phyloP scores from a whole-genome alignment of 2,113 vertebrate genomes.

The Ranitomeya imitator region DNA sequence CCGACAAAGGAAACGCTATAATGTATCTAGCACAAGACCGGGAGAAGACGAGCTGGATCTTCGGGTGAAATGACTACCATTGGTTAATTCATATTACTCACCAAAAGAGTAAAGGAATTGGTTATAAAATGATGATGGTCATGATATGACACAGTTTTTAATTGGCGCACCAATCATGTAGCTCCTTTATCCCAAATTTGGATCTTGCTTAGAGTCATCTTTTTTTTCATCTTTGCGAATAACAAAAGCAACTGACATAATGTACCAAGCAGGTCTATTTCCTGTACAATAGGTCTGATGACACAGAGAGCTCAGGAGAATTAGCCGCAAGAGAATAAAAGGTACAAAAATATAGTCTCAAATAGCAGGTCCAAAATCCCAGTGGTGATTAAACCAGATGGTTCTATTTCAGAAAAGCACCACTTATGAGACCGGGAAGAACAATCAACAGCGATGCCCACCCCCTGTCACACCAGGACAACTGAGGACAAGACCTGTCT shows the following conservation, averaged over 20 bases:
- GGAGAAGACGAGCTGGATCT: too few species aligned
- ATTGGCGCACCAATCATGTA: not conserved
- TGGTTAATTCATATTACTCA: too few species aligned
- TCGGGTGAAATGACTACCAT: too few species aligned
- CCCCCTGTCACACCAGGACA: not conserved
- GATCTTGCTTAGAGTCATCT: not conserved
- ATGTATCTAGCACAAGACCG: too few species aligned
- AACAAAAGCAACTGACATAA: slow-evolving; percentile 13
- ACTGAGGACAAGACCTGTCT: slow-evolving; percentile 24
- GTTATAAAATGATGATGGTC: not conserved
- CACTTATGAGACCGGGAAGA: slow-evolving; percentile 16
- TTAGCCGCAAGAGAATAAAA: slow-evolving; percentile 26
- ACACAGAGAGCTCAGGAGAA: slow-evolving; percentile 36
- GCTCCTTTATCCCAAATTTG: not conserved
- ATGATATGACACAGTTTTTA: not conserved
- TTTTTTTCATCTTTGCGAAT: slow-evolving; percentile 1
- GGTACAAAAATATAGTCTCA: slow-evolving; percentile 44
- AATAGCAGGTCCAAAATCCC: slow-evolving; percentile 48
- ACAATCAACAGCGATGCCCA: not conserved
- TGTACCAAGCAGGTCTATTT: slow-evolving; percentile 33
- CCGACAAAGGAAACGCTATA: too few species aligned
- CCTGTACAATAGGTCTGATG: slow-evolving; percentile 37
- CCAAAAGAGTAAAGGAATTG: not conserved
- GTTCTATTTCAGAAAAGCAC: slow-evolving; percentile 39
- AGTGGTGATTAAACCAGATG: slow-evolving; percentile 49